Base-by-base conservation (phyloP, 2,888 invertebrate species). In the Amitus sp. region DNA sequence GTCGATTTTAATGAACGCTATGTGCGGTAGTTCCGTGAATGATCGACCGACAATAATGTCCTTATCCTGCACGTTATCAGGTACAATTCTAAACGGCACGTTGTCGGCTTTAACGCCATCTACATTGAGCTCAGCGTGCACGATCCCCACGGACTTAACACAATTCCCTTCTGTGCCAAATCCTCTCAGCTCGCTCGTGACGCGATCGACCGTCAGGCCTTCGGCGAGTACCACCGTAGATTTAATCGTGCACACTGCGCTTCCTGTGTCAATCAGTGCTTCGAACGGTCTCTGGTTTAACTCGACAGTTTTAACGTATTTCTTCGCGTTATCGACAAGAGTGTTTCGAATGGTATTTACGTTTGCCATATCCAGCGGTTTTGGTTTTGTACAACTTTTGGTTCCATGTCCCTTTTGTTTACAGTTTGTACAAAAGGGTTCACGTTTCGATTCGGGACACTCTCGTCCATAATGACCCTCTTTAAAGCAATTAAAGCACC, bases 191-290 rank as follows among this genome's bases (percentile, higher is more conserved):
- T 47, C 28, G n/a, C 42, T 47, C 0, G 57, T 39, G 2, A 34
- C 5, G 2, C 49, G 30, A 10, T 49, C 33, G 0, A 66, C 12
- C 1, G 27, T 13, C n/a, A 54, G 54, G 18, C 17, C 33, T 7
- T 53, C 39, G 2, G 43, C 30, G 7, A 64, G 39, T 9, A 64
- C 59, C 10, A 13, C 20, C n/a, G 61, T 37, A 10, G 68, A 58
- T 39, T 54, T 66, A 6, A 66, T 58, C 2, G 68, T 68, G 33
- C 64, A 65, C 2, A 55, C 64, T 10, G 62, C 57, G 30, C 66
- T 65, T 3, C 66, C 64, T 0, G 66, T 34, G 47, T 68, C 65
- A 12, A 68, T 63, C 60, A 62, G 57, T 1, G 65, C 57, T 10
- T 42, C 9, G 2, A 42, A 2, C 9, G 42, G 19, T n/a, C 15